Conservation (phyloP, 2,113 vertebrate species). For the Plecotus auritus region DNA sequence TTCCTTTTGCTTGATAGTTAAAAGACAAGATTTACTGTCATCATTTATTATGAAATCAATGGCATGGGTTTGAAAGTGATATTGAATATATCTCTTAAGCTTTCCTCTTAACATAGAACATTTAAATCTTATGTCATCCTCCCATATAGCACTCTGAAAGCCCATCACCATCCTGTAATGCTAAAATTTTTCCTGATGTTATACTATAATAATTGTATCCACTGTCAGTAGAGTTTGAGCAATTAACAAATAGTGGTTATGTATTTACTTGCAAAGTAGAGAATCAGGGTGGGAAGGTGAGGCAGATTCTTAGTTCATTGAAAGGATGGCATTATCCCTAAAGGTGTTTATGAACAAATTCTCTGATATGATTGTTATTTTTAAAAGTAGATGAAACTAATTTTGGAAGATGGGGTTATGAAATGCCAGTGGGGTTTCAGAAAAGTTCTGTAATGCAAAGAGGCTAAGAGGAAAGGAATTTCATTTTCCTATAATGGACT, state of each 20-base stretch:
- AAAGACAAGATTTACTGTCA: background rate
- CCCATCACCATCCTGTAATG: background rate
- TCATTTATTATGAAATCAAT: background rate
- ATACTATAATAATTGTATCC: background rate
- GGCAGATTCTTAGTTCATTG: background rate
- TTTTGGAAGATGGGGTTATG: slow-evolving; percentile 36
- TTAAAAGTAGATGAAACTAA: slow-evolving; percentile 5
- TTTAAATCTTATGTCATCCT: background rate
- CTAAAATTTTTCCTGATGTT: background rate
- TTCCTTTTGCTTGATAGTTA: background rate
- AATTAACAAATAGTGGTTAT: background rate
- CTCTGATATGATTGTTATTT: background rate
- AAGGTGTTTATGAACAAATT: slow-evolving; percentile 2
- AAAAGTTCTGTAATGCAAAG: slow-evolving; percentile 23
- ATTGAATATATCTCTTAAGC: background rate
- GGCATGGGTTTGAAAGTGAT: background rate
- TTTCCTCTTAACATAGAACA: background rate
- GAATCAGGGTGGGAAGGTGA: background rate
- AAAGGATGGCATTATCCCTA: background rate
- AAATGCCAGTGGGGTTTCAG: slow-evolving; percentile 5
- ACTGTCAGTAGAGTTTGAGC: background rate
- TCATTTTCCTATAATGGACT: slow-evolving; percentile 50
- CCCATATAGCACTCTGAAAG: background rate
- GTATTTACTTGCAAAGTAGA: background rate
- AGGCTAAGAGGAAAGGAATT: slow-evolving; percentile 53